Conservation (phyloP, 2,113 vertebrate species). For the Pachypanchax playfairii region DNA sequence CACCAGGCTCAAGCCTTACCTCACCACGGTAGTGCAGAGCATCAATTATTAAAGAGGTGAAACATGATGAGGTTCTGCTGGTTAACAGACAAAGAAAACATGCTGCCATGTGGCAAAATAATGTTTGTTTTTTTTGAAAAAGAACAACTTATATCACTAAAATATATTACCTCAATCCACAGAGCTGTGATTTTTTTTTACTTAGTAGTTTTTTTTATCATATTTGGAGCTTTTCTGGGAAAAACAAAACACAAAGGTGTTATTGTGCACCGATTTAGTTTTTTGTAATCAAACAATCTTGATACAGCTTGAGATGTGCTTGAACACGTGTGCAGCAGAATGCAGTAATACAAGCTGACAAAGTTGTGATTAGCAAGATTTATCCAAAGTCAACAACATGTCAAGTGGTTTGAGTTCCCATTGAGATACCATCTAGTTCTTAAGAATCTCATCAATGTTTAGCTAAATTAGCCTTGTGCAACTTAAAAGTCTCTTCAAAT, state of each 20-base stretch:
- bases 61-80: constrained; percentile 65
- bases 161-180: too few relatives aligned
- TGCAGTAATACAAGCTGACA: constrained; percentile 25
- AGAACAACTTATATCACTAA: background rate
- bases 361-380: constrained; percentile 24
- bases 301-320: constrained; percentile 16
- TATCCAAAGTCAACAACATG: constrained; percentile 53
- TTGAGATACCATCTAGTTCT: constrained; percentile 33
- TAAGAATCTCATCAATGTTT: constrained; percentile 2
- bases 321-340: constrained; percentile 35
- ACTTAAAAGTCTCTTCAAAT: background rate
- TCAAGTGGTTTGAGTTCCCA: constrained; percentile 1
- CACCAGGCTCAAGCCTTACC: constrained; percentile 52
- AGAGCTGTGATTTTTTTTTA: background rate
- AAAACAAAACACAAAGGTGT: too few relatives aligned
- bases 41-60: constrained; percentile 76
- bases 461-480: constrained; percentile 10
- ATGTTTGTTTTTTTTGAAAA: background rate
- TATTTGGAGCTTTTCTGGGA: too few relatives aligned
- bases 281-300: background rate
- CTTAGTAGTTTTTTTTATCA: too few relatives aligned
- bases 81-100: constrained; percentile 59
- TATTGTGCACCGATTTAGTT: background rate
- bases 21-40: constrained; percentile 47
- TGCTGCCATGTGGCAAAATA: constrained; percentile 26